These are phyloP conservation scores for Elephas maximus DNA, from an alignment of 2,113 vertebrate genomes.

Conservation along the genomic window DNA sequence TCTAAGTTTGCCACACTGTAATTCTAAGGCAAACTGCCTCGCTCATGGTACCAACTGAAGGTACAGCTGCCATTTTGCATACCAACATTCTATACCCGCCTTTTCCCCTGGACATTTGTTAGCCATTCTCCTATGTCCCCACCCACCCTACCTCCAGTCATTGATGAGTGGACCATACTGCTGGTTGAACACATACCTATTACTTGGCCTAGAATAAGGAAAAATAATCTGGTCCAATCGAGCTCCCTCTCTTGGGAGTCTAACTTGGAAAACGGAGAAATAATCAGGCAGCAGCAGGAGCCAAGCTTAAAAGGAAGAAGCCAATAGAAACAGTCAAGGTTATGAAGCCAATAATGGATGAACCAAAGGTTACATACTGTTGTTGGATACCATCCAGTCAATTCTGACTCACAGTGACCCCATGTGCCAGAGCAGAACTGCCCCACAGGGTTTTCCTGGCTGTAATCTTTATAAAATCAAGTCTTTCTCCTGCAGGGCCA, in stretches of 20 bases:
- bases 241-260: not conserved
- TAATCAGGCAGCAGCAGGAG: not conserved
- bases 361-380: not conserved
- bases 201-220: not conserved
- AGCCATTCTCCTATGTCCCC: not conserved
- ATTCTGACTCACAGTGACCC: too few species aligned
- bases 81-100: not conserved
- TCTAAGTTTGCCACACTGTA: not conserved
- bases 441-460: too few species aligned
- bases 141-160: not conserved
- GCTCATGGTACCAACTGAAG: not conserved
- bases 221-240: slow-evolving; percentile 46
- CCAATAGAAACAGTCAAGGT: not conserved
- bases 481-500: too few species aligned
- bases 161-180: not conserved
- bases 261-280: slow-evolving; percentile 28
- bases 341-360: not conserved
- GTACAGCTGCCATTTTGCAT: not conserved
- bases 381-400: too few species aligned
- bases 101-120: not conserved
- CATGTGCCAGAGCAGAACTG: too few species aligned
- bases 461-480: too few species aligned
- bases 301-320: not conserved
- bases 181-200: not conserved
- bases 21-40: not conserved